These are phyloP conservation scores for Lacanobia wlatinum DNA, from an alignment of 2,888 invertebrate genomes.

Conservation along the genomic window DNA sequence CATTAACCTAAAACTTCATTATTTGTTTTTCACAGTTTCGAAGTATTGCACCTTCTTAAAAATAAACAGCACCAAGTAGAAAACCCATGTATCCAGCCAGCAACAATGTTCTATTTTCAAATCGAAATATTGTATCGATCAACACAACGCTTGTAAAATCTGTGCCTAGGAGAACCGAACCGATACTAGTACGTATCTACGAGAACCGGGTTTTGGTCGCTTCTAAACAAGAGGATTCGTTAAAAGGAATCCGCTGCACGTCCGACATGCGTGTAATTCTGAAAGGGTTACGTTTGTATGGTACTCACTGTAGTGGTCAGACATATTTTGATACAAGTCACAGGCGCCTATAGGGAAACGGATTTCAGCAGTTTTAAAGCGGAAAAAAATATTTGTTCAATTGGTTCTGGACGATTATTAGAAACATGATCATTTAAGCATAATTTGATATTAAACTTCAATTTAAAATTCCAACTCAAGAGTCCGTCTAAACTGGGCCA, in stretches of 20 bases:
- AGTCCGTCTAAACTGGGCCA: too few relatives aligned
- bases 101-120: slow-evolving; percentile 15
- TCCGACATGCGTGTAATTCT: slow-evolving; percentile 17
- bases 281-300: slow-evolving; percentile 27
- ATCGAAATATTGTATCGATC: slow-evolving; percentile 17
- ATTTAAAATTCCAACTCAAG: background rate
- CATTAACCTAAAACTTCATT: background rate
- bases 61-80: background rate
- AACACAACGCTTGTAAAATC: slow-evolving; percentile 20
- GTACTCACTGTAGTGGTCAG: slow-evolving; percentile 17
- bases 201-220: slow-evolving; percentile 21
- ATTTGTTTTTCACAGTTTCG: background rate
- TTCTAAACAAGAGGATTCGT: slow-evolving; percentile 43
- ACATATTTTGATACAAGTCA: slow-evolving; percentile 17
- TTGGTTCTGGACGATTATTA: background rate
- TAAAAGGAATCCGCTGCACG: slow-evolving; percentile 38
- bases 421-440: background rate
- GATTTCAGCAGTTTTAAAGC: background rate
- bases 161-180: background rate
- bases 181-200: slow-evolving; percentile 16
- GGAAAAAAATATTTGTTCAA: too few relatives aligned
- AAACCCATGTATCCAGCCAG: background rate
- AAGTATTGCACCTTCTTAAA: background rate
- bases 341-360: background rate
- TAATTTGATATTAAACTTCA: background rate